A percentile compares a stretch with the other conserved stretches of the same genome.
Evolutionary conservation across 2,797 vertebrate species (phyloP).

Genomic region (Echiichthys vipera): DNA sequence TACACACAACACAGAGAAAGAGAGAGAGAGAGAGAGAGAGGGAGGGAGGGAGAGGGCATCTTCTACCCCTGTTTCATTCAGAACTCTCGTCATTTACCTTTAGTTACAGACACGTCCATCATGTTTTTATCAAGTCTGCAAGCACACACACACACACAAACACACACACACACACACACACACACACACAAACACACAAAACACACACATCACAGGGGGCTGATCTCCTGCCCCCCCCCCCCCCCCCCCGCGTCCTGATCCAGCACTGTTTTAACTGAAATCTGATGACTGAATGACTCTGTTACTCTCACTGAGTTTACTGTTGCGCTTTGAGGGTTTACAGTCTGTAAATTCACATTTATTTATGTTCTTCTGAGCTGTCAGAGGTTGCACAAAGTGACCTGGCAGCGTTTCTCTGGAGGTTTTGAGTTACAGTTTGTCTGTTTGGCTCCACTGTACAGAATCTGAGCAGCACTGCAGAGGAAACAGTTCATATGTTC

Average conservation of each 20-base stretch:
- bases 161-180: neutral
- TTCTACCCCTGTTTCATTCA: slow-evolving; percentile 15
- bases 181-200: neutral
- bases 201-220: neutral
- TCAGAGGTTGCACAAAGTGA: neutral
- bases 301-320: neutral
- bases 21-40: slow-evolving; percentile 7
- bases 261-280: neutral
- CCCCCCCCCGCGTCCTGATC: neutral
- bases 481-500: neutral
- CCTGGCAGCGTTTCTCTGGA: neutral
- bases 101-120: slow-evolving; percentile 38
- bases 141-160: neutral
- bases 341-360: neutral
- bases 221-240: slow-evolving; percentile 1
- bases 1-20: slow-evolving; percentile 54
- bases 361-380: slow-evolving; percentile 1
- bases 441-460: neutral
- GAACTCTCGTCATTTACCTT: slow-evolving; percentile 28
- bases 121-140: neutral
- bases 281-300: neutral
- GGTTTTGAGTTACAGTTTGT: slow-evolving; percentile 10
- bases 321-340: neutral
- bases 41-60: neutral
- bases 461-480: neutral